Evolutionary conservation across 2,797 vertebrate genomes (phyloP), one percentile per base, ranked within the genome.

Genomic region (Siniperca scherzeri): DNA sequence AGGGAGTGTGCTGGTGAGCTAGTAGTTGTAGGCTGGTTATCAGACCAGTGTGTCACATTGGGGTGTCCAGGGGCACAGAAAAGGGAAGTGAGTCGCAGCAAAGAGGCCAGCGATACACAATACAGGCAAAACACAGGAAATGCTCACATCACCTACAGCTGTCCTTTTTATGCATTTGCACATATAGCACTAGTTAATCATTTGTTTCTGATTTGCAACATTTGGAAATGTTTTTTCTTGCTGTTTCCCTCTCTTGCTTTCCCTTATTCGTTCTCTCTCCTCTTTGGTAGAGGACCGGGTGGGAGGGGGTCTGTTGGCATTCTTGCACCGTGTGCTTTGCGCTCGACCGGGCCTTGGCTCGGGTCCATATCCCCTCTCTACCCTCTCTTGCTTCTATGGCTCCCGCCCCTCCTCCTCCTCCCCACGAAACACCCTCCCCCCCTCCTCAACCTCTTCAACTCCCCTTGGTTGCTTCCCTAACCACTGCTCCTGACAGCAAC

Each of bases 291-390:
- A 84, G 82, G 84, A 75, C 81, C 22, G 67, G 89, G 77, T 77
- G 73, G 83, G 70, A 68, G 86, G 80, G 89, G 87, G 77, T 92
- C 86, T 94, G 93, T 94, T 94, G 95, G 93, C 94, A 95, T 95
- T 94, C 92, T 93, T 93, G 90, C 85, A 89, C 93, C 77, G 90
- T 94, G 90, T 93, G 92, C 91, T 95, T 91, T 94, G 94, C 87
- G 85, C 90, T 93, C 87, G 76, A 91, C 87, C 83, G 80, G 81
- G 56, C 93, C 84, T 94, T 95, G 93, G 94, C 93, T 94, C 25
- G 0, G 19, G 70, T 95, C 94, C 92, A 88, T 89, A 92, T 94
- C 90, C 94, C 91, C 92, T 93, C 92, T 93, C 90, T 89, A 88
- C 91, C 89, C 91, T 92, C 92, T 90, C 92, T 91, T 59, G 75